These are phyloP conservation scores for Chironomus tentans DNA, from an alignment of 2,888 invertebrate genomes.

Conservation along the genomic window DNA sequence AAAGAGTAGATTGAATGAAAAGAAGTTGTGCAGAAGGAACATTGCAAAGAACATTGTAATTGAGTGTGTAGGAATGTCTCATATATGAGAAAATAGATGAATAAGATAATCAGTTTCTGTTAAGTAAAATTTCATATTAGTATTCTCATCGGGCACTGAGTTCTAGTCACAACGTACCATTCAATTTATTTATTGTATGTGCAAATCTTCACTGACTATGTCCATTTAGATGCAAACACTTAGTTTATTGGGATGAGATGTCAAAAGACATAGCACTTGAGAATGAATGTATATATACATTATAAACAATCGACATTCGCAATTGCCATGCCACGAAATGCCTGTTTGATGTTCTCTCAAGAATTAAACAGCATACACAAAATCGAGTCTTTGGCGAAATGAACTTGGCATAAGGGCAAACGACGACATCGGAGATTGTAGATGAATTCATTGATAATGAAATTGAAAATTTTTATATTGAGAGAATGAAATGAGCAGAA, in stretches of 20 bases:
- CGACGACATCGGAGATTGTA: neutral
- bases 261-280: slow-evolving; percentile 13
- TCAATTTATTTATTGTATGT: slow-evolving; percentile 8
- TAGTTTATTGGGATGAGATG: slow-evolving; percentile 1
- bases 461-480: neutral
- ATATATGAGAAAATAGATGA: neutral
- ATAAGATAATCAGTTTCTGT: neutral
- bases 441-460: neutral
- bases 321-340: neutral
- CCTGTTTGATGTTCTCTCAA: neutral
- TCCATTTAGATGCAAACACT: slow-evolving; percentile 6
- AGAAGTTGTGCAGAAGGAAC: neutral
- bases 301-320: neutral
- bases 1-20: neutral
- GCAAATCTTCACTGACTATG: slow-evolving; percentile 1
- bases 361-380: too few relatives aligned
- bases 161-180: neutral
- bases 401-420: too few relatives aligned
- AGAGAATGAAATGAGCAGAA: neutral
- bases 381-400: too few relatives aligned
- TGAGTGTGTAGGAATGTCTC: slow-evolving; percentile 7
- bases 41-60: neutral
- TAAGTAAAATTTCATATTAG: too few relatives aligned
- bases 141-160: too few relatives aligned
- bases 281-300: neutral